Base-by-base conservation (phyloP, 2,113 vertebrate genomes). In the Ictalurus punctatus region DNA sequence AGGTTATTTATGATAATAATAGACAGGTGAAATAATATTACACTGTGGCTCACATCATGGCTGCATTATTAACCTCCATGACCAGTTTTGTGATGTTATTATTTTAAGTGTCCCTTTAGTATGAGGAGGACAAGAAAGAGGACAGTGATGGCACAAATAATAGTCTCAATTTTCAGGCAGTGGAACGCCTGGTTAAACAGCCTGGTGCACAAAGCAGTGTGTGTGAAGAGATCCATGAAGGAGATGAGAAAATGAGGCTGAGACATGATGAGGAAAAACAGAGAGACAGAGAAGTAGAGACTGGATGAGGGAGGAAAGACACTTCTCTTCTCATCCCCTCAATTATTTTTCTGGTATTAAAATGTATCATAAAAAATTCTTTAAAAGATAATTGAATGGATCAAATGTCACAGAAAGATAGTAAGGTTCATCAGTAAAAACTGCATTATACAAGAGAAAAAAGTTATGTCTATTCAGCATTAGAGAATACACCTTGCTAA, bases 11-110 rank as follows among this genome's bases (percentile, higher is more conserved):
- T 34, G 34, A 73, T 78, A 27, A 12, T 78, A 78, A 44, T 4
- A 78, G 74, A 44, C 23, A 48, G 40, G 74, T 78, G 74, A 78
- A 23, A 78, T 76, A 48, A 25, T 44, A 7, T 40, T 25, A 78
- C 21, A 48, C 40, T 48, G 23, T 78, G 74, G 40, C 23, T 78
- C 74, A 78, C 40, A 48, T 9, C 37, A 48, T 48, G 74, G 23
- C 74, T 78, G 40, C 23, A 48, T 78, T 78, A 48, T 78, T 78
- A 78, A 79, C 76, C 74, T 78, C 25, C 13, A 16, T 54, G 76
- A 54, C 76, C 76, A 79, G 76, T 52, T 79, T 79, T 52, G 44
- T 54, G 76, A 79, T 52, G 76, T 79, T 79, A 79, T 79, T 54
- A 54, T 48, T 78, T 25, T 79, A 54, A 54, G 13, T 79, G 48